Percentiles rank a stretch among this genome's conserved stretches.
Conservation (phyloP, 2,113 vertebrate genomes). For the Podilymbus podiceps region DNA sequence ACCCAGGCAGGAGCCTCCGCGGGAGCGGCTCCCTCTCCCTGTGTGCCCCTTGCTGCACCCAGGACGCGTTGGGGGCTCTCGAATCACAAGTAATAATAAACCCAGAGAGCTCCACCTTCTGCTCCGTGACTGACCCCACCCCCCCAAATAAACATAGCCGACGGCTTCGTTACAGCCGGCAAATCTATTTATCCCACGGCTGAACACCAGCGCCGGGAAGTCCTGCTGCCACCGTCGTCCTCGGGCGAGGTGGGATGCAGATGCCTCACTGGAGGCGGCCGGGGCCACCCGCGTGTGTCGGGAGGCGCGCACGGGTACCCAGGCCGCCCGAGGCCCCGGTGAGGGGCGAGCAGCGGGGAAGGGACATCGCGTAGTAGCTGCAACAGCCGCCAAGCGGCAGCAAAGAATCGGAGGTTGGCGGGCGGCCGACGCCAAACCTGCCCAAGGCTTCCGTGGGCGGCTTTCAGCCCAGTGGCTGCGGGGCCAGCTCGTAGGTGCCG, state of each 20-base stretch:
- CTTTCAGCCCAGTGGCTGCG: no score
- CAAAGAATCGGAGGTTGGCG: not conserved
- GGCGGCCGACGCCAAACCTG: not conserved
- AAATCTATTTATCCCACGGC: not conserved
- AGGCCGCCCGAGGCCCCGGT: not conserved
- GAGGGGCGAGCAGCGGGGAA: no score
- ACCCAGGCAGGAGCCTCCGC: fast-evolving
- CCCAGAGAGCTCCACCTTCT: not conserved
- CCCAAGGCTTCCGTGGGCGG: not conserved
- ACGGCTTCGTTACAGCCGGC: not conserved
- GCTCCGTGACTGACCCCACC: no score
- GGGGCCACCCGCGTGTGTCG: fast-evolving
- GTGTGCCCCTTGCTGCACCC: no score
- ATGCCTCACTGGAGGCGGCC: not conserved
- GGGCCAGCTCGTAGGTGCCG: no score
- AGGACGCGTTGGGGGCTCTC: not conserved
- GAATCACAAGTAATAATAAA: not conserved
- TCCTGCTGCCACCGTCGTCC: not conserved
- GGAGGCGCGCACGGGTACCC: fast-evolving
- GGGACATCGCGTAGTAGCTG: not conserved
- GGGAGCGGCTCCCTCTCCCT: not conserved
- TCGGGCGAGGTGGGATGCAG: not conserved
- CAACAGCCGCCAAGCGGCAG: not conserved
- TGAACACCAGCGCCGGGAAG: not conserved
- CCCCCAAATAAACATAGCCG: no score